These are phyloP conservation scores for Larimichthys crocea DNA, from an alignment of 2,113 vertebrate species.

Conservation along the genomic window DNA sequence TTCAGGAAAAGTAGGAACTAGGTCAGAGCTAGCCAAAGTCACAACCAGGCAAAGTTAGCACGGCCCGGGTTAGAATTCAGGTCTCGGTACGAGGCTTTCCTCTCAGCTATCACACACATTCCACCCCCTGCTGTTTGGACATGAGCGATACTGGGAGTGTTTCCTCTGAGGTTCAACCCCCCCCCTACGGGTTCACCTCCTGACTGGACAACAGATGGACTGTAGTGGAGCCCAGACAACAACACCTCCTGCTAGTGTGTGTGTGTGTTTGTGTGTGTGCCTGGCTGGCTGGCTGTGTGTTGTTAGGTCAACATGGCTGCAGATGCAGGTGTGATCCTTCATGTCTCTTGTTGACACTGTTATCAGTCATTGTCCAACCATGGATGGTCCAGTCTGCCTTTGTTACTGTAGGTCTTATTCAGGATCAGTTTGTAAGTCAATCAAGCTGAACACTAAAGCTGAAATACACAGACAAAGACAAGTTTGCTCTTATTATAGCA, in stretches of 20 bases:
- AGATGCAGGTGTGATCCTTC: conserved; percentile 77
- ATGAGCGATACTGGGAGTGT: conserved; percentile 69
- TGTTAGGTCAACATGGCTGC: conserved; percentile 79
- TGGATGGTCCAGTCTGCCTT: conserved; percentile 55
- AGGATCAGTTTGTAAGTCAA: conserved; percentile 39
- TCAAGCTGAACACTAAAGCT: conserved; percentile 19
- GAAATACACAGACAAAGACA: neutral
- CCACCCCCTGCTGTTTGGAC: conserved; percentile 74
- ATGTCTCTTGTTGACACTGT: conserved; percentile 74
- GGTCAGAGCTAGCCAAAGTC: conserved; percentile 75
- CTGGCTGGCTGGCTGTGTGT: conserved; percentile 57
- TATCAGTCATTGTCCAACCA: conserved; percentile 78
- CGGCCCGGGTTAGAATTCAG: conserved; percentile 49
- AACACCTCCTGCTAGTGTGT: conserved; percentile 59
- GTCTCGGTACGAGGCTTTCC: conserved; percentile 57
- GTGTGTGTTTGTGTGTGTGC: conserved; percentile 27
- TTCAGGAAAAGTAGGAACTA: conserved; percentile 63
- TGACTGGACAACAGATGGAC: conserved; percentile 84
- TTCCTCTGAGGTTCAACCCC: conserved; percentile 63
- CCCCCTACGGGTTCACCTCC: conserved; percentile 72
- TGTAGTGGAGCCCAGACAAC: conserved; percentile 67
- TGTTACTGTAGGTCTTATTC: conserved; percentile 25
- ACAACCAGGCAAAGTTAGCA: conserved; percentile 62
- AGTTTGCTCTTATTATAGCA: neutral
- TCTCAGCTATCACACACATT: conserved; percentile 50